phyloP scores from a whole-genome alignment of 1,140 invertebrate genomes.

The Bacillus rossius region DNA sequence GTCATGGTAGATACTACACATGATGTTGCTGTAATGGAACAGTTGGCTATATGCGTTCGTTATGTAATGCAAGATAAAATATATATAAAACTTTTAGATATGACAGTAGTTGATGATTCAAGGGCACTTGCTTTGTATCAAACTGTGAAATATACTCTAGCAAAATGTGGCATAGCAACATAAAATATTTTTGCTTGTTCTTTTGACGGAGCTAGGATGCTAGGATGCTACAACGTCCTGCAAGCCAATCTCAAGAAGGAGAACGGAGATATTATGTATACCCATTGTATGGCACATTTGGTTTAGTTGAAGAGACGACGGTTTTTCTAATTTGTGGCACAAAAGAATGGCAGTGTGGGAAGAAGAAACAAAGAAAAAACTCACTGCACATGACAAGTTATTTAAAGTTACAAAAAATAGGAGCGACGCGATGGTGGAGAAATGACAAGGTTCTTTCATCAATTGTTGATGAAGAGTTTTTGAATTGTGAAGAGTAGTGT shows the following conservation, averaged over 20 bases:
- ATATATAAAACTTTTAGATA: constrained; percentile 13
- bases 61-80: constrained; percentile 12
- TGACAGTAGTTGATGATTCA: constrained; percentile 13
- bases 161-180: neutral
- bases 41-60: constrained; percentile 17
- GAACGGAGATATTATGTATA: constrained; percentile 19
- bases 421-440: too few species aligned
- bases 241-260: constrained; percentile 14
- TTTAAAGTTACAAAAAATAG: too few species aligned
- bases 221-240: constrained; percentile 12
- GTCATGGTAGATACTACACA: constrained; percentile 18
- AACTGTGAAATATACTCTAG: constrained; percentile 1
- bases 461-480: too few species aligned
- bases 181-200: constrained; percentile 15
- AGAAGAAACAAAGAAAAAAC: too few species aligned
- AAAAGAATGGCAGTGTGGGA: too few species aligned
- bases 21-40: constrained; percentile 20
- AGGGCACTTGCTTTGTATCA: constrained; percentile 16
- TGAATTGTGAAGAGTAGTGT: too few species aligned
- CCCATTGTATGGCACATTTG: constrained; percentile 20
- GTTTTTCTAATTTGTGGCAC: too few species aligned
- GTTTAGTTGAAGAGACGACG: too few species aligned
- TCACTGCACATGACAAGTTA: too few species aligned
- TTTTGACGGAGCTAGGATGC: constrained; percentile 12
- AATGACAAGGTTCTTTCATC: too few species aligned